Conservation (phyloP, 1,140 invertebrate genomes). For the Halictus rubicundus region DNA sequence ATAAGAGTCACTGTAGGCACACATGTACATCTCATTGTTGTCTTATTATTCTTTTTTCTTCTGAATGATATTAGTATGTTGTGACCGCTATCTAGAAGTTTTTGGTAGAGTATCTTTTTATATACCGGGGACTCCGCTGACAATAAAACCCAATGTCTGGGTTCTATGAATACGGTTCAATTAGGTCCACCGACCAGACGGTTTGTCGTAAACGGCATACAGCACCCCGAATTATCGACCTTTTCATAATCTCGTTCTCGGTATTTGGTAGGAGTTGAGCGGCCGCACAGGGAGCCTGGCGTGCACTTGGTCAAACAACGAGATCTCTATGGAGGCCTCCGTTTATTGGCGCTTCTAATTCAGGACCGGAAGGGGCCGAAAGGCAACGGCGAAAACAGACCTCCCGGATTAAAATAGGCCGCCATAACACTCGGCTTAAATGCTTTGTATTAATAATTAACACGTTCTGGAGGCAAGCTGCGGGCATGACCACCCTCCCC, state of each 20-base stretch:
- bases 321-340: conserved; percentile 57
- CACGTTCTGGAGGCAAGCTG: conserved; percentile 25
- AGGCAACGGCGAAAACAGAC: conserved; percentile 73
- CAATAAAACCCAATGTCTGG: too few species aligned
- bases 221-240: conserved; percentile 34
- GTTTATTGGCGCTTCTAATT: conserved; percentile 77
- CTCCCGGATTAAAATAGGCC: conserved; percentile 72
- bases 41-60: too few species aligned
- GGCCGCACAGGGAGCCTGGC: conserved; percentile 46
- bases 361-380: conserved; percentile 72
- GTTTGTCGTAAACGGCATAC: neutral
- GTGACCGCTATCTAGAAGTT: too few species aligned
- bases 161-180: neutral
- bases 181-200: too few species aligned
- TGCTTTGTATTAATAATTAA: conserved; percentile 71
- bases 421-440: conserved; percentile 47
- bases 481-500: neutral
- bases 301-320: conserved; percentile 74
- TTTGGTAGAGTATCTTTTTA: too few species aligned
- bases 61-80: too few species aligned
- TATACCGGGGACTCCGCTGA: too few species aligned
- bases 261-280: conserved; percentile 33
- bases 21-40: too few species aligned
- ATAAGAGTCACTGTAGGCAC: too few species aligned
- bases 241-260: conserved; percentile 29